Percentiles rank a stretch among this genome's conserved stretches.
Conservation (phyloP, 2,797 vertebrate species). For the Gymnothorax javanicus region DNA sequence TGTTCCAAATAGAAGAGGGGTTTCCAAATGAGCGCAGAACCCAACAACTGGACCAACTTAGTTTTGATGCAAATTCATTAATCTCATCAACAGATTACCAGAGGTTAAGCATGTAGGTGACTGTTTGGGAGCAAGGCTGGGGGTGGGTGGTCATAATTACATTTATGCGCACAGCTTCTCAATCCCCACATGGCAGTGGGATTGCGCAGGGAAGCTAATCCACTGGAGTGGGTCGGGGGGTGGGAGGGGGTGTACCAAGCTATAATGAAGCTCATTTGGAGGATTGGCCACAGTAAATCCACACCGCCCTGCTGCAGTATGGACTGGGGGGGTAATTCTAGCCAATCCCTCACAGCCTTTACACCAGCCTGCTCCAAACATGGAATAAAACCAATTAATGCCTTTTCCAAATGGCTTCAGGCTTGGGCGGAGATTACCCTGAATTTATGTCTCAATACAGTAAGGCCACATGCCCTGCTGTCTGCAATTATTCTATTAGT, state of each 20-base stretch:
- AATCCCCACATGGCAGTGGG: slow-evolving; percentile 48
- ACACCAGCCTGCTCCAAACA: slow-evolving; percentile 58
- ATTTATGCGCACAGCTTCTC: slow-evolving; percentile 56
- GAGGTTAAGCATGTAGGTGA: slow-evolving; percentile 56
- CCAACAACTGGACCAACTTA: slow-evolving; percentile 54
- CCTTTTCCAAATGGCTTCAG: slow-evolving; percentile 60
- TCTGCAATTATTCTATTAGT: slow-evolving; percentile 55
- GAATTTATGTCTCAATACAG: slow-evolving; percentile 72
- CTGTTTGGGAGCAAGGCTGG: neutral
- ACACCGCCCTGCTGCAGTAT: slow-evolving; percentile 46
- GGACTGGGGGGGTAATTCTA: slow-evolving; percentile 55
- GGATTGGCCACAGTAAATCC: slow-evolving; percentile 68
- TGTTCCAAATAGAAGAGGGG: slow-evolving; percentile 52
- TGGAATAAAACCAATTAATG: slow-evolving; percentile 69
- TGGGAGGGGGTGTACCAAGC: slow-evolving; percentile 52
- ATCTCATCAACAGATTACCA: slow-evolving; percentile 72
- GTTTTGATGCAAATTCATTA: slow-evolving; percentile 72
- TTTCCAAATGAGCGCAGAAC: slow-evolving; percentile 67
- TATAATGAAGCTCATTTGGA: slow-evolving; percentile 74
- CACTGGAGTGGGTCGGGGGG: slow-evolving; percentile 32
- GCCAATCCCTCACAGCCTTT: slow-evolving; percentile 60
- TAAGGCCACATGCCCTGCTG: slow-evolving; percentile 47
- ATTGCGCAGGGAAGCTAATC: slow-evolving; percentile 65
- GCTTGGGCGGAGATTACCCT: slow-evolving; percentile 70
- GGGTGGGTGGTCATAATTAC: slow-evolving; percentile 53